Conservation (phyloP, 2,888 invertebrate species). For the Notodonta ziczac region DNA sequence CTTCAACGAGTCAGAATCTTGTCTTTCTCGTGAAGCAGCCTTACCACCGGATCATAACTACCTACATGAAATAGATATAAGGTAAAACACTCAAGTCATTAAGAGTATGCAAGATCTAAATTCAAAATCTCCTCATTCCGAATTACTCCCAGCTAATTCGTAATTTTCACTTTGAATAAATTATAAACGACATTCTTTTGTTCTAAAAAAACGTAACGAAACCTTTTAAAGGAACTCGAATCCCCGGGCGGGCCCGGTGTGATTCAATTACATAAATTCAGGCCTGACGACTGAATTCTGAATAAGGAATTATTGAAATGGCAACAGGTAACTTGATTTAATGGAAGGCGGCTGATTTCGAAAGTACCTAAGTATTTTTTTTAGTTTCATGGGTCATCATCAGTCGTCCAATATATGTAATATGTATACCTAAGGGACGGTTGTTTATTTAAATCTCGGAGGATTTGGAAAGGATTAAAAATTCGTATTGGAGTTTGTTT, state of each 20-base stretch:
- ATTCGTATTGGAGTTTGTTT: neutral
- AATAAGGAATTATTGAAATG: slow-evolving; percentile 34
- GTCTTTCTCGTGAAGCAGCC: too few relatives aligned
- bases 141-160: slow-evolving; percentile 13
- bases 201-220: slow-evolving; percentile 28
- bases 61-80: too few relatives aligned
- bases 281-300: slow-evolving; percentile 30
- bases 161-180: slow-evolving; percentile 28
- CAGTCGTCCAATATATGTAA: slow-evolving; percentile 16
- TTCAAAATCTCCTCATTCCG: slow-evolving; percentile 13
- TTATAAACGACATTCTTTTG: slow-evolving; percentile 31
- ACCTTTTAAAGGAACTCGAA: slow-evolving; percentile 29
- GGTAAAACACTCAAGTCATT: neutral
- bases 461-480: neutral
- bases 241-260: slow-evolving; percentile 22
- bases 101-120: slow-evolving; percentile 18
- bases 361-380: slow-evolving; percentile 7
- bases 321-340: slow-evolving; percentile 42
- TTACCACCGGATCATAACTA: too few relatives aligned
- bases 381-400: slow-evolving; percentile 26
- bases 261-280: slow-evolving; percentile 39
- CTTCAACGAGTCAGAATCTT: too few relatives aligned
- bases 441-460: slow-evolving; percentile 2
- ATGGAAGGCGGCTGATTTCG: slow-evolving; percentile 12
- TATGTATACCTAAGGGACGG: slow-evolving; percentile 12